Evolutionary conservation across 2,797 vertebrate species (phyloP).

Genomic region (Helarctos malayanus): DNA sequence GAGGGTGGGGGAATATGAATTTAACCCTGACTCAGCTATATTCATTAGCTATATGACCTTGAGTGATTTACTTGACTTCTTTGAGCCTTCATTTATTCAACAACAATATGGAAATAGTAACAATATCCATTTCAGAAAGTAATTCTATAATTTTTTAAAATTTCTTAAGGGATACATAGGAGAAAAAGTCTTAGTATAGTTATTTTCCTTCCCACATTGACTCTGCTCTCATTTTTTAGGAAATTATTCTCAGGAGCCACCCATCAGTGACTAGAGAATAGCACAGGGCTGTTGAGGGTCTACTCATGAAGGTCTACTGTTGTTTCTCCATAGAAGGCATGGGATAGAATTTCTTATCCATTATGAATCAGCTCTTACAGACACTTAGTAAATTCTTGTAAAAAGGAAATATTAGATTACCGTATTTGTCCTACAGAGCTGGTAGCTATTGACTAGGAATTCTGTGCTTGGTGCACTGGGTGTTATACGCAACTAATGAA

Average conservation of each 20-base stretch:
- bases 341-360: conserved; percentile 35
- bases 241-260: background rate
- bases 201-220: background rate
- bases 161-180: conserved; percentile 52
- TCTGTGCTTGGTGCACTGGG: conserved; percentile 3
- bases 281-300: background rate
- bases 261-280: background rate
- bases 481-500: no score
- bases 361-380: background rate
- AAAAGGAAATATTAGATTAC: conserved; percentile 25
- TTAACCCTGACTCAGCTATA: background rate
- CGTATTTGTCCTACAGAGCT: conserved; percentile 45
- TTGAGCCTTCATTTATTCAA: conserved; percentile 50
- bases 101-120: conserved; percentile 33
- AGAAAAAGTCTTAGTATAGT: conserved; percentile 11
- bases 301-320: background rate
- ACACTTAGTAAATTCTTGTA: background rate
- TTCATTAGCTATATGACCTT: background rate
- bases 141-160: background rate
- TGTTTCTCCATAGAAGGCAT: background rate
- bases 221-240: conserved; percentile 49
- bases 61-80: conserved; percentile 8
- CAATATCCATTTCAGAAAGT: conserved; percentile 43
- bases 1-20: background rate
- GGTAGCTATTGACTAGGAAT: conserved; percentile 54